Percentiles rank a stretch among this genome's conserved stretches.
Evolutionary conservation across 2,113 vertebrate species (phyloP).

Genomic region (Mesembrinibis cayennensis): DNA sequence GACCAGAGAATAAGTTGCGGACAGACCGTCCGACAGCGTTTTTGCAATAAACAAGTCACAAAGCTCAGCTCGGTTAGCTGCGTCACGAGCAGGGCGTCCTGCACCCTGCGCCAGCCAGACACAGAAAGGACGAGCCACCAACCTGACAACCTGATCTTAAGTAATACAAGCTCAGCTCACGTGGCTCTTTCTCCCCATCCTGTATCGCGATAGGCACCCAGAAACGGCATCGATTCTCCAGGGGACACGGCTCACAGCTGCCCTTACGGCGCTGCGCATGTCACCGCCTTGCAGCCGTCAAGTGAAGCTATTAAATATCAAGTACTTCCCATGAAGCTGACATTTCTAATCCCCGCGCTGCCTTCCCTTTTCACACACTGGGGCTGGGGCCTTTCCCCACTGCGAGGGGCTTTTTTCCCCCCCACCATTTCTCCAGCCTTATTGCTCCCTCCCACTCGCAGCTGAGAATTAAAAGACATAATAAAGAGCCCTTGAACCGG

Average conservation of each 20-base stretch:
- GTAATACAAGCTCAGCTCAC: not conserved
- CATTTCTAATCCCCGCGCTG: not conserved
- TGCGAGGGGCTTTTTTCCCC: not conserved
- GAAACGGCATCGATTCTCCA: not conserved
- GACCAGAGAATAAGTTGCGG: not conserved
- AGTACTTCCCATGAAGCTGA: slow-evolving; percentile 42
- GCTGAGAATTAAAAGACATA: slow-evolving; percentile 44
- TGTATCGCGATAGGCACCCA: rapidly evolving
- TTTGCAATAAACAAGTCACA: not conserved
- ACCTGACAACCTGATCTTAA: not conserved
- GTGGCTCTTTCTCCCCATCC: not conserved
- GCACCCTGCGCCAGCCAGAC: not conserved
- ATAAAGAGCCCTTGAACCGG: slow-evolving; percentile 4
- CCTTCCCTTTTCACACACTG: slow-evolving; percentile 36
- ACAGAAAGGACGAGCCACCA: not conserved
- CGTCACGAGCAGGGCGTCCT: not conserved
- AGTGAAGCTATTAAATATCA: slow-evolving; percentile 1
- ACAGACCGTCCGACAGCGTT: not conserved
- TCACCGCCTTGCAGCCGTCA: not conserved
- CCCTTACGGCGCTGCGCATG: not conserved
- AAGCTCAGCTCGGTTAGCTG: not conserved
- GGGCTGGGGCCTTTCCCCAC: slow-evolving; percentile 3
- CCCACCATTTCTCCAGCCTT: not conserved
- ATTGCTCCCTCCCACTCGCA: slow-evolving; percentile 4
- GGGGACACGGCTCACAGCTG: not conserved